Base-by-base conservation (phyloP, 2,888 invertebrate genomes). In the Venustoraphidia nigricollis region DNA sequence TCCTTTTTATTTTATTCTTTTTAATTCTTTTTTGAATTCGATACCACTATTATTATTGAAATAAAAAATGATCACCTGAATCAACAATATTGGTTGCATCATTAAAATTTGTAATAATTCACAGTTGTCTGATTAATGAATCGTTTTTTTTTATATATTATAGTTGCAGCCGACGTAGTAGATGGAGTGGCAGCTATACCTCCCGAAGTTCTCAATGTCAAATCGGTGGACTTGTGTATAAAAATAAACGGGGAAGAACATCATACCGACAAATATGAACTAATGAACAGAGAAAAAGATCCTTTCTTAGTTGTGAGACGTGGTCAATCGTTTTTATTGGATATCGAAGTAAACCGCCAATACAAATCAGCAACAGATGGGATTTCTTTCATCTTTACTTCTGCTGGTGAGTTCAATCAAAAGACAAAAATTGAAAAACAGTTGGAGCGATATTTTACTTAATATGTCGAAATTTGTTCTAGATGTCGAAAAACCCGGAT, bases 381-480 rank as follows among this genome's bases (percentile, higher is more conserved):
- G 8, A 71, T 93, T 41, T 87, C 87, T 38, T 81, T 92, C 56
- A 83, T 91, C 49, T 90, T 92, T 61, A 82, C 82, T 44, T 79
- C 88, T 17, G 74, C 78, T 60, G 86, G 85, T 74, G 66, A 55
- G 62, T 52, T 8, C 38, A 9, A 10, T 10, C 2, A 14, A 10
- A n/a, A n/a, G n/a, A n/a, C n/a, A n/a, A 17, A 17, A 17, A 17
- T 17, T 17, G 17, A 17, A 17, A 17, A 17, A 17, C 17, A 17
- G 4, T 17, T 17, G 4, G 17, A 17, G 17, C 11, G 11, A 9
- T 14, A 14, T 10, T n/a, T 44, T 43, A 27, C 36, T 34, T 45
- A 14, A 41, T 49, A 27, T 27, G 27, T 27, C 27, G 27, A 27
- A 27, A 27, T 27, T 6, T 50, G 47, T 60, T 64, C 38, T 63